These are phyloP conservation scores for Anhinga anhinga DNA, from an alignment of 2,113 vertebrate species.

Conservation along the genomic window DNA sequence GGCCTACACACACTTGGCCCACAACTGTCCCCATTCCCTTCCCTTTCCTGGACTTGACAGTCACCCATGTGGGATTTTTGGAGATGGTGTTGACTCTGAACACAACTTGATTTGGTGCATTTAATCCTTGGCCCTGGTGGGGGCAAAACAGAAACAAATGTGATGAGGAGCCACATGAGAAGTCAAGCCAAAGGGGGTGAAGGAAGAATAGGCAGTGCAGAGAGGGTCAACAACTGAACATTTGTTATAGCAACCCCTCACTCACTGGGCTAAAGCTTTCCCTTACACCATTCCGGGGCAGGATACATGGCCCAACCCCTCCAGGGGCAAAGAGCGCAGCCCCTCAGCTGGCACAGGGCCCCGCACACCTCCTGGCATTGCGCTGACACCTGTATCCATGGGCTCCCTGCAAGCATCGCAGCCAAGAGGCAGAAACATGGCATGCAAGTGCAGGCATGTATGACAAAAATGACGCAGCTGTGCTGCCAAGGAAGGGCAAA, in stretches of 20 bases:
- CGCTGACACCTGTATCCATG: rapidly evolving
- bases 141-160: neutral
- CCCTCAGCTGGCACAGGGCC: neutral
- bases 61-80: neutral
- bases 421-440: neutral
- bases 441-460: neutral
- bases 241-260: neutral
- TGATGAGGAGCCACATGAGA: neutral
- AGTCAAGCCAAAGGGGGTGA: neutral
- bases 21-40: neutral
- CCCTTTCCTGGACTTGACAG: neutral
- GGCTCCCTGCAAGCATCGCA: neutral
- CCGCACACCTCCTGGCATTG: rapidly evolving
- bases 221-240: rapidly evolving
- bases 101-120: neutral
- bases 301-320: neutral
- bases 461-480: rapidly evolving
- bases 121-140: neutral
- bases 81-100: neutral
- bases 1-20: neutral
- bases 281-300: rapidly evolving
- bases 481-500: neutral
- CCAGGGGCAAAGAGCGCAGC: neutral
- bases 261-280: neutral
- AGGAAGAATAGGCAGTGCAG: rapidly evolving